Evolutionary conservation across 2,797 vertebrate species (phyloP).

Genomic region (Scarus forsteni): DNA sequence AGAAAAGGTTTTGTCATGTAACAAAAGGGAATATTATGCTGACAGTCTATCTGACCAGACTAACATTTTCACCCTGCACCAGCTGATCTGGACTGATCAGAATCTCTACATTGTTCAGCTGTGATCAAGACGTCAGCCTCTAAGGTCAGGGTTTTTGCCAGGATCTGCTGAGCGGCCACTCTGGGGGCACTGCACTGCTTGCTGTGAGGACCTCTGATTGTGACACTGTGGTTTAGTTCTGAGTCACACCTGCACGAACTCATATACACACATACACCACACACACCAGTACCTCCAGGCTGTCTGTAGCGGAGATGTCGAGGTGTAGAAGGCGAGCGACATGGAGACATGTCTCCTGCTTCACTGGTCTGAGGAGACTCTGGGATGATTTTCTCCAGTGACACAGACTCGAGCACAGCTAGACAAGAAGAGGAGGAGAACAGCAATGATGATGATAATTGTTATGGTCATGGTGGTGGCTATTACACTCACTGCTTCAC

Average conservation of each 20-base stretch:
- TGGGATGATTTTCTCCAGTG: conserved; percentile 89
- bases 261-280: neutral
- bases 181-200: conserved; percentile 21
- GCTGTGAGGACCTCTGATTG: conserved; percentile 14
- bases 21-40: neutral
- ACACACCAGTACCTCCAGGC: conserved; percentile 86
- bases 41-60: conserved; percentile 32
- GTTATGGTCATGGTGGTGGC: neutral
- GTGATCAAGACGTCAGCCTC: conserved; percentile 17
- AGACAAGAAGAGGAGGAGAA: conserved; percentile 44
- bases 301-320: conserved; percentile 94
- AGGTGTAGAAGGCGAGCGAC: conserved; percentile 93
- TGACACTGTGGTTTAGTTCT: conserved; percentile 10
- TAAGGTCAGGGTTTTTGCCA: conserved; percentile 18
- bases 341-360: conserved; percentile 90
- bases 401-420: conserved; percentile 92
- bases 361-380: conserved; percentile 88
- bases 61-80: conserved; percentile 2
- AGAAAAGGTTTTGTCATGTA: neutral
- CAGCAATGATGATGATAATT: neutral
- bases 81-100: conserved; percentile 3
- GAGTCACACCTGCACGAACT: conserved; percentile 39
- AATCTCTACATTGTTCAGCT: conserved; percentile 18
- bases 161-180: conserved; percentile 18
- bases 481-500: conserved; percentile 4